These are phyloP conservation scores for Lithobates pipiens DNA, from an alignment of 2,797 vertebrate genomes.

Conservation along the genomic window DNA sequence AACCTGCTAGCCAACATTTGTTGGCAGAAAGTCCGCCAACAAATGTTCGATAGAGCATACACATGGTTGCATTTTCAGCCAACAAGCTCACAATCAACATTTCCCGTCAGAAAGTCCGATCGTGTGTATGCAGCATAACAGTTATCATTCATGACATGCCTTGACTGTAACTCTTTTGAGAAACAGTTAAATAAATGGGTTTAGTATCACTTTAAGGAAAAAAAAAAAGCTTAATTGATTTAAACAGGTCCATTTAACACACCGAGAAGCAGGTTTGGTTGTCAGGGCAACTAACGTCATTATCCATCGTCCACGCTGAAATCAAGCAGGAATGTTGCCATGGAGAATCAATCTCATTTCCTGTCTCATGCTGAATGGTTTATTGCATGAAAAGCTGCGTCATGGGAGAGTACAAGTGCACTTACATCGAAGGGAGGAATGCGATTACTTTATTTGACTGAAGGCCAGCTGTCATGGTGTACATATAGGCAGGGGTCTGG, in stretches of 20 bases:
- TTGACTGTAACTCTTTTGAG: too few species aligned
- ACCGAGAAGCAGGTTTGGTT: neutral
- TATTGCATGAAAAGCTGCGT: neutral
- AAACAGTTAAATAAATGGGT: too few species aligned
- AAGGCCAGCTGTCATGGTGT: neutral
- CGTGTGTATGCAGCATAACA: too few species aligned
- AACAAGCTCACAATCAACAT: too few species aligned
- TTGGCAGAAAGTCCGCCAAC: too few species aligned
- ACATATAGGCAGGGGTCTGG: neutral
- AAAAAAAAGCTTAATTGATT: neutral
- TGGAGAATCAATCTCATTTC: neutral
- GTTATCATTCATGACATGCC: too few species aligned
- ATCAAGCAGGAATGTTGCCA: neutral
- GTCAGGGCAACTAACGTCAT: neutral
- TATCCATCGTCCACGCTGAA: neutral
- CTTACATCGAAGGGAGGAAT: neutral
- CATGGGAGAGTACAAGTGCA: conserved; percentile 3
- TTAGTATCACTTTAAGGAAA: too few species aligned
- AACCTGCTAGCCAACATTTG: too few species aligned
- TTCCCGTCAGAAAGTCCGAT: too few species aligned
- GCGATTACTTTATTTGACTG: neutral
- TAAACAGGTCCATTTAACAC: neutral
- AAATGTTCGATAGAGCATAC: too few species aligned
- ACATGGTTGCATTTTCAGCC: too few species aligned
- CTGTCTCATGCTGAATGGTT: neutral